A percentile compares a stretch with the other conserved stretches of the same genome.
Evolutionary conservation across 2,113 vertebrate genomes (phyloP).

Genomic region (Pseudopodoces humilis): DNA sequence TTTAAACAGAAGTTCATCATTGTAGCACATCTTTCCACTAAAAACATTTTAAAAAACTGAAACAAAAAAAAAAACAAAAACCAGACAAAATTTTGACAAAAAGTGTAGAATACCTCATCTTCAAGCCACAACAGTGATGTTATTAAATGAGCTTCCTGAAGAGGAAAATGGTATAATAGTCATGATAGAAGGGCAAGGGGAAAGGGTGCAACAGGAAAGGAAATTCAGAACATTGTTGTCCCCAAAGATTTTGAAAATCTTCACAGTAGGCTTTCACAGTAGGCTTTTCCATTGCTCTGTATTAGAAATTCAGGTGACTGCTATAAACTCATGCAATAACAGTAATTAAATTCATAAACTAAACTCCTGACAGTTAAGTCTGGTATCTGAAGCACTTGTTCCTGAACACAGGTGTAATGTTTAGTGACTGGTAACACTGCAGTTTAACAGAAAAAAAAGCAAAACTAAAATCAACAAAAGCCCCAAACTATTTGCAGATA

Average conservation of each 20-base stretch:
- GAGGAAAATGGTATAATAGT: background rate
- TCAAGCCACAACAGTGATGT: background rate
- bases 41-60: background rate
- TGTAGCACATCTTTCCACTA: background rate
- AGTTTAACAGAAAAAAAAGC: background rate
- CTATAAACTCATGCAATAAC: background rate
- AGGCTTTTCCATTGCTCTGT: background rate
- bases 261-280: background rate
- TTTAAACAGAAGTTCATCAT: background rate
- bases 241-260: background rate
- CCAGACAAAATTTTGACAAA: background rate
- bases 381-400: background rate
- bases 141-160: background rate
- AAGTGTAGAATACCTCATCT: background rate
- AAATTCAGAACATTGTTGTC: background rate
- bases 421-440: background rate
- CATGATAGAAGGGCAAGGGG: background rate
- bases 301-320: background rate
- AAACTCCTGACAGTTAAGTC: background rate
- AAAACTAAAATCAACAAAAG: background rate
- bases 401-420: background rate
- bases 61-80: background rate
- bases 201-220: background rate
- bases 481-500: background rate
- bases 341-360: background rate